phyloP scores from a whole-genome alignment of 2,113 vertebrate genomes.

The Piaya cayana region DNA sequence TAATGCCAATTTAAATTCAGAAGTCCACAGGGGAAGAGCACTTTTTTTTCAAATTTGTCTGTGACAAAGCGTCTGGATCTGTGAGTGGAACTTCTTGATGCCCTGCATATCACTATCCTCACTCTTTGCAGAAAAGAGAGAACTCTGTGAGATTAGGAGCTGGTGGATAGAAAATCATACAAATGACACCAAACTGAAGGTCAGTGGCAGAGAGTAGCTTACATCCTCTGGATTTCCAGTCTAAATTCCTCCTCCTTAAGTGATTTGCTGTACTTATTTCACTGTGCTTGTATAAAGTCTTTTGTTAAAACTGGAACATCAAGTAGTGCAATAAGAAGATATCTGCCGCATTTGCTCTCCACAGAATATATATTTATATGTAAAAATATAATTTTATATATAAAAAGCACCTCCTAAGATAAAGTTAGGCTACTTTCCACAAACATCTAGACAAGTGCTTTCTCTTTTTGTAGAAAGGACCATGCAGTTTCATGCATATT shows the following conservation, averaged over 20 bases:
- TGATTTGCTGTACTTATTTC: neutral
- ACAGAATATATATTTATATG: too few relatives aligned
- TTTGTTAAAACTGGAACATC: neutral
- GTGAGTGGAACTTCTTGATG: neutral
- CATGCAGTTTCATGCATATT: neutral
- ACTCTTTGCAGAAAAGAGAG: neutral
- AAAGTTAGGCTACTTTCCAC: neutral
- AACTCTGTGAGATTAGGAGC: neutral
- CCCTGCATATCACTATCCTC: neutral
- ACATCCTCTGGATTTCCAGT: neutral
- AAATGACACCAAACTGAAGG: accelerated
- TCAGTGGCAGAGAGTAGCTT: neutral
- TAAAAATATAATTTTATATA: too few relatives aligned
- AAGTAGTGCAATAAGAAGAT: neutral
- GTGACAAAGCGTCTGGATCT: neutral
- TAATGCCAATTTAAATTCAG: neutral
- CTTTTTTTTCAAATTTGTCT: neutral
- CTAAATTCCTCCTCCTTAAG: neutral
- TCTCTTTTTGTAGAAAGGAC: neutral
- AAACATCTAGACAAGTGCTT: neutral
- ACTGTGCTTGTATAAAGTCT: neutral
- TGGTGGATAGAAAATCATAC: neutral
- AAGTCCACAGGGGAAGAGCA: neutral
- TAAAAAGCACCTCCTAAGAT: too few relatives aligned
- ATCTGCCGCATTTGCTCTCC: neutral